Conservation (phyloP, 2,113 vertebrate genomes). For the Hippocampus zosterae region DNA sequence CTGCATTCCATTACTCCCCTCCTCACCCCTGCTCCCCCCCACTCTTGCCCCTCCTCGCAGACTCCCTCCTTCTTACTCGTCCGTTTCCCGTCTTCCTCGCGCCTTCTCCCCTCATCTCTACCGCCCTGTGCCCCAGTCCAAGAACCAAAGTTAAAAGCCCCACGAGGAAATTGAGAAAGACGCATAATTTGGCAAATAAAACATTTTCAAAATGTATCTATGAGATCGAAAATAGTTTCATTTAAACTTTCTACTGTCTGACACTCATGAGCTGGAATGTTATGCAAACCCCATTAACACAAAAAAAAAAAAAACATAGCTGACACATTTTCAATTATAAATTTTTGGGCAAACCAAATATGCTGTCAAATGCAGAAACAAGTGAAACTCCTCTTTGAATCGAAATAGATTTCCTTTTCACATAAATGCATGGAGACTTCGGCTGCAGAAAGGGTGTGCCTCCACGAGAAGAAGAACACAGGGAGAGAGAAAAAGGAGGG, state of each 20-base stretch:
- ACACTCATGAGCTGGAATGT: neutral
- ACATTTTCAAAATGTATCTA: neutral
- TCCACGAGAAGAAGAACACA: slow-evolving; percentile 48
- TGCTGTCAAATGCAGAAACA: neutral
- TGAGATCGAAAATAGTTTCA: neutral
- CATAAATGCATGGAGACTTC: neutral
- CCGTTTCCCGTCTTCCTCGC: slow-evolving; percentile 37
- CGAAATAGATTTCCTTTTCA: neutral
- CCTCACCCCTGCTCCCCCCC: slow-evolving; percentile 30
- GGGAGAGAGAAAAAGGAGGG: slow-evolving; percentile 42
- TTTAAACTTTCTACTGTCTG: neutral
- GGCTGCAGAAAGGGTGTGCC: slow-evolving; percentile 58
- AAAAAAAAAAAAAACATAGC: neutral
- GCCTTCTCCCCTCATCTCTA: slow-evolving; percentile 14
- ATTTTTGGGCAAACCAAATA: neutral
- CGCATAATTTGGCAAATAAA: slow-evolving; percentile 11
- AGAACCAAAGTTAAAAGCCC: slow-evolving; percentile 58
- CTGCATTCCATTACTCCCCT: slow-evolving; percentile 78
- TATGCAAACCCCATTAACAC: neutral
- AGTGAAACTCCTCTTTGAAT: neutral
- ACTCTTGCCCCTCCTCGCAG: slow-evolving; percentile 39
- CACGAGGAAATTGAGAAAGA: slow-evolving; percentile 47
- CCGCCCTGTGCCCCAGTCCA: slow-evolving; percentile 43
- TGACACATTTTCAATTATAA: neutral
- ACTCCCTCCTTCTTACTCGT: slow-evolving; percentile 47